phyloP scores from a whole-genome alignment of 2,797 vertebrate genomes.

The Eremophila alpestris region DNA sequence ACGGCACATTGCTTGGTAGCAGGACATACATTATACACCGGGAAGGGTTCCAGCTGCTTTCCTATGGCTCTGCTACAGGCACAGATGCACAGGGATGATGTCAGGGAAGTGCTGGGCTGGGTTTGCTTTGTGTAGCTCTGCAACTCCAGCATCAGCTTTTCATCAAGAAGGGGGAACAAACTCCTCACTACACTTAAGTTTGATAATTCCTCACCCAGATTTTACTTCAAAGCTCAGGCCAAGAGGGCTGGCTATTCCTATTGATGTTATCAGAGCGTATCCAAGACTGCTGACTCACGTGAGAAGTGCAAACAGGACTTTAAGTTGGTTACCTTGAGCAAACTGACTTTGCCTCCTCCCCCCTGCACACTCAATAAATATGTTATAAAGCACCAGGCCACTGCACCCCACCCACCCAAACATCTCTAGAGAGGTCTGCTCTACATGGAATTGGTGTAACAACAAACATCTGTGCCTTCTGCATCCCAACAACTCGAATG shows the following conservation, averaged over 20 bases:
- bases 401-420: neutral
- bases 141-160: neutral
- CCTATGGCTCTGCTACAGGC: neutral
- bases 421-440: neutral
- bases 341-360: neutral
- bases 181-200: neutral
- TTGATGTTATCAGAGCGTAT: neutral
- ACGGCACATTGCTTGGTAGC: neutral
- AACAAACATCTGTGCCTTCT: neutral
- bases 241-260: neutral
- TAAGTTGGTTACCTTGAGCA: neutral
- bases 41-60: constrained; percentile 24
- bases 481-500: neutral
- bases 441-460: neutral
- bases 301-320: constrained; percentile 21
- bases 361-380: neutral
- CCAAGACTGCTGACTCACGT: neutral
- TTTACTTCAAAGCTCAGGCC: neutral
- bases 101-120: neutral
- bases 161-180: neutral
- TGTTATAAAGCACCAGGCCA: neutral
- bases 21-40: neutral
- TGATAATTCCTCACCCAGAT: neutral
- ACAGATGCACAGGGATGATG: constrained; percentile 32
- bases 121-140: neutral